phyloP scores from a whole-genome alignment of 1,140 invertebrate genomes.

The Drosophila murphyi region DNA sequence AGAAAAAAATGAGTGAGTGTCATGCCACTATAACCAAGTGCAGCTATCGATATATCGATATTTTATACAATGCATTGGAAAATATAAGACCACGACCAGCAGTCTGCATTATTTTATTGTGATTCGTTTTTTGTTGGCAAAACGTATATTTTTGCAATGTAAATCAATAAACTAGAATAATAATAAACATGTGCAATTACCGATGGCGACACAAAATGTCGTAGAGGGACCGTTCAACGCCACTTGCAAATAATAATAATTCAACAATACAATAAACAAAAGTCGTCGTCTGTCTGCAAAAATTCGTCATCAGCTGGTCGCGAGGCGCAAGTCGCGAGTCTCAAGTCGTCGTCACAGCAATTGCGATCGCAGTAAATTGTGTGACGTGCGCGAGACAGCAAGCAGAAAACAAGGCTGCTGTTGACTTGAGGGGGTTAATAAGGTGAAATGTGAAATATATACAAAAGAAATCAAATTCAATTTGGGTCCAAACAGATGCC shows the following conservation, averaged over 20 bases:
- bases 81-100: constrained; percentile 15
- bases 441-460: constrained; percentile 59
- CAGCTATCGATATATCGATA: constrained; percentile 11
- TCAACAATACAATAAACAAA: constrained; percentile 44
- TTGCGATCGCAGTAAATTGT: constrained; percentile 57
- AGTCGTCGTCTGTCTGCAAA: constrained; percentile 48
- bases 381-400: constrained; percentile 31
- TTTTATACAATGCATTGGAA: constrained; percentile 1
- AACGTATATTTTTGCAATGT: constrained; percentile 25
- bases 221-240: constrained; percentile 5
- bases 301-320: constrained; percentile 79
- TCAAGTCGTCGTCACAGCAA: constrained; percentile 24
- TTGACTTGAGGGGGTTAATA: constrained; percentile 53
- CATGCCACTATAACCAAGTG: constrained; percentile 2
- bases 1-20: constrained; percentile 1
- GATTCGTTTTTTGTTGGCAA: constrained; percentile 20
- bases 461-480: constrained; percentile 40
- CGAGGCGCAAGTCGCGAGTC: constrained; percentile 25
- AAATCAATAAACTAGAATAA: constrained; percentile 15
- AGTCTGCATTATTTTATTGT: constrained; percentile 39
- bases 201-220: constrained; percentile 26
- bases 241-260: neutral
- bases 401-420: constrained; percentile 24
- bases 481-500: constrained; percentile 18
- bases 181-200: constrained; percentile 21